Base-by-base conservation (phyloP, 2,797 vertebrate species). In the Catharus ustulatus region DNA sequence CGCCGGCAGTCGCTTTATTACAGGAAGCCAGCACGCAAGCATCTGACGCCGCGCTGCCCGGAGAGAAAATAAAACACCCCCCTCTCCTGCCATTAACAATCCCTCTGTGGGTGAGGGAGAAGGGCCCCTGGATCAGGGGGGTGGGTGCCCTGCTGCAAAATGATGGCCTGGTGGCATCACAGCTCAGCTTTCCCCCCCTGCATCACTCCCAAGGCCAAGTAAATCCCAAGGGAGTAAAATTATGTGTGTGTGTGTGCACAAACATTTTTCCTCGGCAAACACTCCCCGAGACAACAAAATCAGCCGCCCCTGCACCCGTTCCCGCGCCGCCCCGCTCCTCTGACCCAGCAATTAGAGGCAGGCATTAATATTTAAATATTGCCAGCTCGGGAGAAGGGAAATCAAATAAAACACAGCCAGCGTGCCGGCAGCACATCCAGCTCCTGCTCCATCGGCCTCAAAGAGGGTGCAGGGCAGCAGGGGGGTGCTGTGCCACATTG, bases 311-410 rank as follows among this genome's bases (percentile, higher is more conserved):
- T 59, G 67, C 14, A 2, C 93, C 82, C 51, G 15, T 46, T 79
- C 81, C 64, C 29, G 76, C 27, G 24, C 72, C 67, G 40, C 58
- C 91, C 92, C 78, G 16, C 67, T 90, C 73, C 83, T 93, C 85
- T 84, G 84, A 94, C 89, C 57, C 90, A 86, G 92, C 92, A 93
- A 90, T 94, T 89, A 94, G 89, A 94, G 84, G 89, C 54, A 67
- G 78, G 87, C 87, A 86, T 94, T 94, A 97, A 97, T 93, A 87
- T 95, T 95, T 97, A 64, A 84, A 61, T 91, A 95, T 72, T 71
- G 83, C 92, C 87, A 64, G 92, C 89, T 77, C 67, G 26, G 30
- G 89, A 97, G 83, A 91, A 90, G 87, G 74, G 82, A 90, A 97
- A 90, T 73, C 48, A 67, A 61, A 96, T 87, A 89, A 82, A 83